phyloP scores from a whole-genome alignment of 2,113 vertebrate species.

The Gymnocephalus cernua region DNA sequence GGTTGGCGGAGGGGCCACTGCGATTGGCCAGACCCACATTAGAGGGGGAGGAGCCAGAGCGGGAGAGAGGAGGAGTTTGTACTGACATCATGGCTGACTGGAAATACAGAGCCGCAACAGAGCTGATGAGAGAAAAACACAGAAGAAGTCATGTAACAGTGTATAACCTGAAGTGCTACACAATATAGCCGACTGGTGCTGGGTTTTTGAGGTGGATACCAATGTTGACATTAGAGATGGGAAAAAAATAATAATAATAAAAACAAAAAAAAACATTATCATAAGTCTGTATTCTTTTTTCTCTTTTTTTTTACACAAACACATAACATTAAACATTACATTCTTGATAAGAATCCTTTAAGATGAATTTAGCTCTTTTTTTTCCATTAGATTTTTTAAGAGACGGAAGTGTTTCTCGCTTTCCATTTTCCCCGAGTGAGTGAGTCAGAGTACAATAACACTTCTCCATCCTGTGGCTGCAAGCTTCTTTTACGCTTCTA shows the following conservation, averaged over 20 bases:
- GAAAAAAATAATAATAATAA: too few species aligned
- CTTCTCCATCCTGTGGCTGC: slow-evolving; percentile 14
- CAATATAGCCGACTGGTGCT: background rate
- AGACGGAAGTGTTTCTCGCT: background rate
- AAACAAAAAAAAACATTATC: background rate
- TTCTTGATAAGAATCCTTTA: background rate
- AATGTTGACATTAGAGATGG: background rate
- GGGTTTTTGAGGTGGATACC: background rate
- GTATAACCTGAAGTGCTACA: background rate
- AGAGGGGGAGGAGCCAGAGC: slow-evolving; percentile 81
- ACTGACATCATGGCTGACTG: slow-evolving; percentile 86
- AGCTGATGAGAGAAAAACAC: slow-evolving; percentile 51
- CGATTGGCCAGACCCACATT: slow-evolving; percentile 88
- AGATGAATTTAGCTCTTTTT: background rate
- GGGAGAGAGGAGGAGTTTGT: slow-evolving; percentile 90
- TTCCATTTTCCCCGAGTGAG: slow-evolving; percentile 21
- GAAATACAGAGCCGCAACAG: slow-evolving; percentile 21
- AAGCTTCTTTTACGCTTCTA: slow-evolving; percentile 2
- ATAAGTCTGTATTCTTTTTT: background rate
- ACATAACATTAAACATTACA: background rate
- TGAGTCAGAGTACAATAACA: slow-evolving; percentile 12
- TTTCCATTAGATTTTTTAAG: background rate
- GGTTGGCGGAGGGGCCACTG: slow-evolving; percentile 82
- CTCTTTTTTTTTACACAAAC: background rate
- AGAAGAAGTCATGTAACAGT: background rate